Evolutionary conservation across 2,888 invertebrate genomes (phyloP).

Genomic region (Apeira syringaria): DNA sequence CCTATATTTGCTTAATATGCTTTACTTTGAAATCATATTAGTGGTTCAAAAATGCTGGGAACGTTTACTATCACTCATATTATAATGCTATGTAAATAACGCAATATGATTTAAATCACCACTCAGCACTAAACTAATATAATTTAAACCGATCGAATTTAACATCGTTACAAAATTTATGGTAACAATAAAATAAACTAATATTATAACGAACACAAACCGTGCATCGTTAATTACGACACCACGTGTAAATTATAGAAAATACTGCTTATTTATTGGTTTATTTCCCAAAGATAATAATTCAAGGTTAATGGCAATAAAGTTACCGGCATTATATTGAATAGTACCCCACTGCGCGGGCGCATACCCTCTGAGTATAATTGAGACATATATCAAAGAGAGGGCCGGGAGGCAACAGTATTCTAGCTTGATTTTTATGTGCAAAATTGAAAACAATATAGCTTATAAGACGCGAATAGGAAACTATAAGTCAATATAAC

Average conservation of each 20-base stretch:
- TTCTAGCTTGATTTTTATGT: conserved; percentile 32
- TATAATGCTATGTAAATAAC: too few relatives aligned
- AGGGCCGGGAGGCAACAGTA: conserved; percentile 31
- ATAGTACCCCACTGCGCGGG: conserved; percentile 59
- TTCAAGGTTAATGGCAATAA: conserved; percentile 27
- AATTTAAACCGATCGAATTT: conserved; percentile 11
- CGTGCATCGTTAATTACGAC: conserved; percentile 28
- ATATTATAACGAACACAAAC: conserved; percentile 20
- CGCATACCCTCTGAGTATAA: conserved; percentile 54
- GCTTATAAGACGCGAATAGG: too few relatives aligned
- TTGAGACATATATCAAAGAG: conserved; percentile 71
- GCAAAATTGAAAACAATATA: conserved; percentile 26
- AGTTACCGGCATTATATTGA: conserved; percentile 49
- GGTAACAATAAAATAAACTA: conserved; percentile 20
- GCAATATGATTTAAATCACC: background rate
- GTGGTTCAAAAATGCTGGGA: too few relatives aligned
- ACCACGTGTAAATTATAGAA: conserved; percentile 31
- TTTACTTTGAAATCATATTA: too few relatives aligned
- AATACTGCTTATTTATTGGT: conserved; percentile 38
- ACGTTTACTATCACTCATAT: too few relatives aligned
- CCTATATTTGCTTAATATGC: too few relatives aligned
- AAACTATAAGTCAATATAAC: too few relatives aligned
- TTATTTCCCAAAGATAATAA: conserved; percentile 43
- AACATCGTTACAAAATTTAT: conserved; percentile 18
- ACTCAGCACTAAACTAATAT: conserved; percentile 4